Evolutionary conservation across 2,888 invertebrate genomes (phyloP).

Genomic region (Zele albiditarsus): DNA sequence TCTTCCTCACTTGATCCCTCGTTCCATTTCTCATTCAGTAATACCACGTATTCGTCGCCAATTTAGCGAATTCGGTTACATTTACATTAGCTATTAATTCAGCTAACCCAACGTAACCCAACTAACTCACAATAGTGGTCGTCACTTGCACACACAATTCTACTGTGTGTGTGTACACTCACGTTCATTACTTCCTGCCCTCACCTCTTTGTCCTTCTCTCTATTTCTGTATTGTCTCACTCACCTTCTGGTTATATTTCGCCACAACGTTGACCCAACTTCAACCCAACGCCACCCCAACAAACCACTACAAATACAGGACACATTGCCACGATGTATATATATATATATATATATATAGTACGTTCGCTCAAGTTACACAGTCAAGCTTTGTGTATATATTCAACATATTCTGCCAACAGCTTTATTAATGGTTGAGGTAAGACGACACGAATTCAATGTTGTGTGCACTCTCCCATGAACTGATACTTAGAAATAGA

Average conservation of each 20-base stretch:
- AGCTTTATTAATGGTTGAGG: slow-evolving; percentile 31
- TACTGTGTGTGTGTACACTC: background rate
- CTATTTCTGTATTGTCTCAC: slow-evolving; percentile 1
- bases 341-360: background rate
- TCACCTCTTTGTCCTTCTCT: background rate
- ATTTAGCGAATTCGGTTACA: slow-evolving; percentile 26
- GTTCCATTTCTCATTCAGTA: background rate
- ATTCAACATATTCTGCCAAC: background rate
- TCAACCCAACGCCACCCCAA: background rate
- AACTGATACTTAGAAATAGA: background rate
- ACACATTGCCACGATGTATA: slow-evolving; percentile 17
- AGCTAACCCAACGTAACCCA: slow-evolving; percentile 1
- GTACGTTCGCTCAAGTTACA: background rate
- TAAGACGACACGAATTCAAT: slow-evolving; percentile 26
- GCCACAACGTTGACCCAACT: background rate
- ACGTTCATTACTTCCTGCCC: background rate
- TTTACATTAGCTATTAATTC: slow-evolving; percentile 37
- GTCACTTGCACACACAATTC: slow-evolving; percentile 13
- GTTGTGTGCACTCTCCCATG: background rate
- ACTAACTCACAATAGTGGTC: slow-evolving; percentile 14
- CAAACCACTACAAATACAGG: background rate
- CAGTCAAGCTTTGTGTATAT: background rate
- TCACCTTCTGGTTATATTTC: background rate
- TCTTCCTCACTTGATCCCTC: too few species aligned
- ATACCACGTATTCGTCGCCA: slow-evolving; percentile 7